Evolutionary conservation across 2,888 invertebrate species (phyloP).

Genomic region (Diarsia dahlii): DNA sequence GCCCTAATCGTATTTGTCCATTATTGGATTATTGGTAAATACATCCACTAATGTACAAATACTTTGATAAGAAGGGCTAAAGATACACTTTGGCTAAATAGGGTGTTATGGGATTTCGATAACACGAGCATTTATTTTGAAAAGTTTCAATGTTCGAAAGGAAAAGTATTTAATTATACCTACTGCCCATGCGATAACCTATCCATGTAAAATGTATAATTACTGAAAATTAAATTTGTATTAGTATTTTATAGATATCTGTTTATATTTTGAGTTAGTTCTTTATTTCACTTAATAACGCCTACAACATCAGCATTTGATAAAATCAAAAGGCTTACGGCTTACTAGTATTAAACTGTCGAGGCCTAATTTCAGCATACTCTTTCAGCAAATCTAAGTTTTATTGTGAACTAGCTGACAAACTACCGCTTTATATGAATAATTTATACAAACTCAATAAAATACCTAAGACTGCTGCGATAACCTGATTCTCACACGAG

Average conservation of each 20-base stretch:
- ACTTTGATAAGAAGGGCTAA: constrained; percentile 1
- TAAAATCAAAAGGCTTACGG: neutral
- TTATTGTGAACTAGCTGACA: neutral
- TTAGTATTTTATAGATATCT: neutral
- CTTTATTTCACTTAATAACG: neutral
- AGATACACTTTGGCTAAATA: neutral
- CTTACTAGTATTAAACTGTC: neutral
- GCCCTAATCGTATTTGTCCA: constrained; percentile 19
- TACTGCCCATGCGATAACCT: neutral
- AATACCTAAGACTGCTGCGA: neutral
- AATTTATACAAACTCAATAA: neutral
- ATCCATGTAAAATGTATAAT: neutral
- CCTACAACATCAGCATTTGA: neutral
- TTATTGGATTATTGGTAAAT: constrained; percentile 19
- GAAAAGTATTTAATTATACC: neutral
- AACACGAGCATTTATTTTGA: neutral
- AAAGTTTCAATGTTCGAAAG: neutral
- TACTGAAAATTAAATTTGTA: neutral
- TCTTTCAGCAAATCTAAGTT: neutral
- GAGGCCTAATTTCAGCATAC: neutral
- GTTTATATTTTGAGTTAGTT: neutral
- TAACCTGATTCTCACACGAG: constrained; percentile 19
- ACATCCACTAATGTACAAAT: neutral
- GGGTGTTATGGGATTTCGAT: neutral
- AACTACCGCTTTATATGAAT: neutral